Conservation (phyloP, 2,888 invertebrate species). For the Aleiodes alternator region DNA sequence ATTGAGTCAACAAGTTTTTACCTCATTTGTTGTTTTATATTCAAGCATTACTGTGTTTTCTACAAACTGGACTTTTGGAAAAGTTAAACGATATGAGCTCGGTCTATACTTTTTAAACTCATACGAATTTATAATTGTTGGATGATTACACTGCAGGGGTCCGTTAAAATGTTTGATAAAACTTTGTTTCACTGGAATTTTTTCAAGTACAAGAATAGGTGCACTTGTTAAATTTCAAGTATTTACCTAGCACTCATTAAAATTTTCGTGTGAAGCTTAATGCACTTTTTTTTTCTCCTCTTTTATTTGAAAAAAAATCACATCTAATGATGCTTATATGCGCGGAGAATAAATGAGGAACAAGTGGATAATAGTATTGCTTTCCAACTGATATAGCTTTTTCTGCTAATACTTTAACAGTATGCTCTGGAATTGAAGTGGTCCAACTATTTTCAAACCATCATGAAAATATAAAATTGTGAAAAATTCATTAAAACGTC, state of each 20-base stretch:
- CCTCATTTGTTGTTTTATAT: conserved; percentile 38
- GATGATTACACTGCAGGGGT: neutral
- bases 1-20: conserved; percentile 46
- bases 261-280: conserved; percentile 1
- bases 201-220: neutral
- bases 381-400: no score
- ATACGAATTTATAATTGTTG: conserved; percentile 25
- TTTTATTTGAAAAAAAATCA: neutral
- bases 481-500: no score
- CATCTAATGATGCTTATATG: neutral
- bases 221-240: conserved; percentile 7
- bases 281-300: conserved; percentile 1
- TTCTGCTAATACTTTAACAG: no score
- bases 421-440: no score
- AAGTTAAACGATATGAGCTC: conserved; percentile 2
- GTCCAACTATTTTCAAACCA: no score
- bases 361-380: no score
- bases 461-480: no score
- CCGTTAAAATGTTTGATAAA: neutral
- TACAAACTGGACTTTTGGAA: neutral
- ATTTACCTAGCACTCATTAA: conserved; percentile 10
- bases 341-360: no score
- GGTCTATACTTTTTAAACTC: neutral
- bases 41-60: neutral
- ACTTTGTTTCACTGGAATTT: conserved; percentile 5